Evolutionary conservation across 2,797 vertebrate species (phyloP).

Genomic region (Chelidonichthys spinosus): DNA sequence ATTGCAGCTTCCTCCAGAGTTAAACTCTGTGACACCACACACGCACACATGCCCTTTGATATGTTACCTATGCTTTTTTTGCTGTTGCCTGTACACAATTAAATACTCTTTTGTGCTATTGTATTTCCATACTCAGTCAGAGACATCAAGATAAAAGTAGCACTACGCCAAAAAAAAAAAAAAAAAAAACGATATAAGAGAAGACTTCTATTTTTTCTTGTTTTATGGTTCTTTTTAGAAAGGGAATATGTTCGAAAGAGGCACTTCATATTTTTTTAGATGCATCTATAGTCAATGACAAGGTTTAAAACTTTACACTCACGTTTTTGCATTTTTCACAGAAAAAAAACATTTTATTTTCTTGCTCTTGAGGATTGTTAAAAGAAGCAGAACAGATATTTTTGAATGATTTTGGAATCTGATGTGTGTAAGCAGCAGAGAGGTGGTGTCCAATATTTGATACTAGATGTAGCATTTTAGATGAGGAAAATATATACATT

Average conservation of each 20-base stretch:
- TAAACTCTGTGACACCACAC: background rate
- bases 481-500: conserved; percentile 60
- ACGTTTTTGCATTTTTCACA: conserved; percentile 70
- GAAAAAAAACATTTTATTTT: conserved; percentile 70
- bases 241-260: conserved; percentile 61
- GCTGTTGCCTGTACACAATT: background rate
- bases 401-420: conserved; percentile 64
- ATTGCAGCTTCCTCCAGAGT: conserved; percentile 17
- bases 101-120: conserved; percentile 30
- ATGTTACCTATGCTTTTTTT: background rate
- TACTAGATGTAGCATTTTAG: conserved; percentile 78
- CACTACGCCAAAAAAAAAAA: conserved; percentile 53
- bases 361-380: conserved; percentile 66
- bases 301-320: conserved; percentile 65
- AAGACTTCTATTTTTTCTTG: conserved; percentile 74
- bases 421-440: conserved; percentile 45
- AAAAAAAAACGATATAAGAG: conserved; percentile 40
- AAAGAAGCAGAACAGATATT: conserved; percentile 73
- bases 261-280: conserved; percentile 81
- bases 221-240: conserved; percentile 69
- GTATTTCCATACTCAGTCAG: conserved; percentile 36
- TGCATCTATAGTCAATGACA: conserved; percentile 65
- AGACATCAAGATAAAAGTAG: conserved; percentile 32
- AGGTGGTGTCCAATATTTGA: conserved; percentile 69
- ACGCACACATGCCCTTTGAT: background rate